Evolutionary conservation across 1,140 invertebrate genomes (phyloP), one percentile per base, ranked within the genome.

Genomic region (Magallana gigas): DNA sequence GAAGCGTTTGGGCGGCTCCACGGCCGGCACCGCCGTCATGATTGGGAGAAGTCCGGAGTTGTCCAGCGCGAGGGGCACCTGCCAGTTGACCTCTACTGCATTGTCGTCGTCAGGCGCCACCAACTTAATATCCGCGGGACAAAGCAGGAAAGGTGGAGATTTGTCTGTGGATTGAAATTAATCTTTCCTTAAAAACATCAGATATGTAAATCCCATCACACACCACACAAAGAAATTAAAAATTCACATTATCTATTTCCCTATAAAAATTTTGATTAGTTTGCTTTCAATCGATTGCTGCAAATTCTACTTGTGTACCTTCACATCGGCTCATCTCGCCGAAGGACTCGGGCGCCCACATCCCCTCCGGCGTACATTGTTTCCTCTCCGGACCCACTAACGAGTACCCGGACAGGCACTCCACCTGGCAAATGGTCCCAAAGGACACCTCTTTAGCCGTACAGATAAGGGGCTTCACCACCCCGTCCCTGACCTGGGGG

Each of bases 41-140:
- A 90, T 90, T 0, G 93, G 93, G n/a, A 92, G 85, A n/a, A 92
- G 90, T 11, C 93, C 93, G 12, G 93, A 93, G 85, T 94, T 94
- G 92, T 95, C 95, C 48, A 93, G 91, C 16, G 94, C 93, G 6
- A 93, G 91, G 0, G 96, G 96, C 36, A 93, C 90, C 12, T 93
- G 90, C 96, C 96, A 96, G 12, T 84, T 92, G 48, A 96, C 95
- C 5, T 94, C 92, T 0, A 96, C 96, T 91, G 95, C 96, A 84
- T 95, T 95, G 90, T 96, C 95, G 7, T 95, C 92, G 2, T 91
- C 90, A 23, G 95, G 87, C 14, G 95, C 95, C 8, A 89, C 90
- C 4, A 91, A 88, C 0, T 91, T 93, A 9, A 96, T 94, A 90
- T 96, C 94, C 18, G 94, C 68, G 9, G 96, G 96, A 92, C 96